Conservation (phyloP, 2,113 vertebrate genomes). For the Athene noctua region DNA sequence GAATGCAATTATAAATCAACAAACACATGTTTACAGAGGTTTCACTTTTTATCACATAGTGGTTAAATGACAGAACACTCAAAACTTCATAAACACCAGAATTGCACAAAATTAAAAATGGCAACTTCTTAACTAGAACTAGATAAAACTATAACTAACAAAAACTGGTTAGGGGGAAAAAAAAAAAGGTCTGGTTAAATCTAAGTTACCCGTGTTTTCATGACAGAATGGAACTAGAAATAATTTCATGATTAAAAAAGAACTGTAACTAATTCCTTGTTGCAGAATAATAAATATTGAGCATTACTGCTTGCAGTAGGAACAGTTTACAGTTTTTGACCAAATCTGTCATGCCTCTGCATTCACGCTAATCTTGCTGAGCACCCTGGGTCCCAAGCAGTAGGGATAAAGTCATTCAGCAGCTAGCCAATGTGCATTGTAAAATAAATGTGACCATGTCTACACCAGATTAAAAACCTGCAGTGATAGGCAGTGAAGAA, state of each 20-base stretch:
- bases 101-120: not conserved
- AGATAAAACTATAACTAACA: not conserved
- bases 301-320: not conserved
- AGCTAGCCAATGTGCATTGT: not conserved
- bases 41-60: rapidly evolving
- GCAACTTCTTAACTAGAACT: not conserved
- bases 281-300: not conserved
- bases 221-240: not conserved
- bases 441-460: not conserved
- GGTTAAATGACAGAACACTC: not conserved
- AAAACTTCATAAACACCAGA: not conserved
- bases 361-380: not conserved
- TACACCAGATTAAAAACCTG: not conserved
- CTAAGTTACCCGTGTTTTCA: not conserved
- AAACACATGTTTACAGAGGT: not conserved
- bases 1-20: not conserved
- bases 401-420: not conserved
- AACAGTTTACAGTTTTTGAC: not conserved
- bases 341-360: not conserved
- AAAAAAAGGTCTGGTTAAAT: not conserved
- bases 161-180: not conserved
- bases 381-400: not conserved
- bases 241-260: not conserved
- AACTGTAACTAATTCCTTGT: not conserved
- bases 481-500: not conserved